Conservation (phyloP, 2,797 vertebrate genomes). For the Australoheros facetus region DNA sequence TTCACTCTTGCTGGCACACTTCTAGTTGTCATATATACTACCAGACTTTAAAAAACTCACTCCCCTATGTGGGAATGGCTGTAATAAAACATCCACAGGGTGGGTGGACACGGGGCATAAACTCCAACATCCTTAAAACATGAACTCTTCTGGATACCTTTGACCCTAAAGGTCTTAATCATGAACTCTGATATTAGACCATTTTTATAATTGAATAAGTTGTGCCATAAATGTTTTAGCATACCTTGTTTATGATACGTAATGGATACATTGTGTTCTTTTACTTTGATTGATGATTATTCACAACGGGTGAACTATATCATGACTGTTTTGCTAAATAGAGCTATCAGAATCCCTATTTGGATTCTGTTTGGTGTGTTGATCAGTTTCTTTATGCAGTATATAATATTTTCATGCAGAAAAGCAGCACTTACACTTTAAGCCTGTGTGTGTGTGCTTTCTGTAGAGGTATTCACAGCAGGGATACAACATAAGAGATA, state of each 20-base stretch:
- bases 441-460: not conserved
- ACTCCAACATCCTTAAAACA: not conserved
- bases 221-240: not conserved
- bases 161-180: not conserved
- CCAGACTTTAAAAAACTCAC: not conserved
- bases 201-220: conserved; percentile 1
- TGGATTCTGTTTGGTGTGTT: not conserved
- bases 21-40: not conserved
- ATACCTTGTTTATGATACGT: too few relatives aligned
- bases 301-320: too few relatives aligned
- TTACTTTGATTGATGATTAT: too few relatives aligned
- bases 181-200: not conserved
- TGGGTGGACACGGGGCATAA: not conserved
- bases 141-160: not conserved
- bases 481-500: conserved; percentile 4
- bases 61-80: not conserved
- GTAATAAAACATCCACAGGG: not conserved
- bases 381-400: not conserved
- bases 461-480: conserved; percentile 7
- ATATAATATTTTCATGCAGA: not conserved
- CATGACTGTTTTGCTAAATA: not conserved
- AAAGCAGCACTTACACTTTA: not conserved
- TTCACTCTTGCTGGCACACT: not conserved
- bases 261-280: too few relatives aligned
- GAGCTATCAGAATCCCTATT: not conserved